Conservation (phyloP, 2,113 vertebrate species). For the Apodemus sylvaticus region DNA sequence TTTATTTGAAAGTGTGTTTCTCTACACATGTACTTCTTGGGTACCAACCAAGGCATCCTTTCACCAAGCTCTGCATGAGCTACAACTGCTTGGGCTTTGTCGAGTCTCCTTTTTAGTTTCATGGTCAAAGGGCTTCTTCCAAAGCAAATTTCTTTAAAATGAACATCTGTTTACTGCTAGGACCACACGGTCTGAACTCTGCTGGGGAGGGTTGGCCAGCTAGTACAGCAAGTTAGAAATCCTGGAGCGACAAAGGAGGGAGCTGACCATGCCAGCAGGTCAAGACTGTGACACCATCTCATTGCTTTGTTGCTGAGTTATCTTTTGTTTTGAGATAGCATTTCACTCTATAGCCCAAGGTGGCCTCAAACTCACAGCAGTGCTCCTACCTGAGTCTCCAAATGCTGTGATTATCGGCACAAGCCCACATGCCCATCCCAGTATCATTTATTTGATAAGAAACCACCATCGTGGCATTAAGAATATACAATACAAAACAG, state of each 20-base stretch:
- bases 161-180: neutral
- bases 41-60: neutral
- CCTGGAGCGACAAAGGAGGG: neutral
- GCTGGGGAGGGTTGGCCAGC: neutral
- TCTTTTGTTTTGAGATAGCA: neutral
- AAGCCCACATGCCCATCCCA: neutral
- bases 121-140: neutral
- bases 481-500: neutral
- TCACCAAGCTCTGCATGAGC: neutral
- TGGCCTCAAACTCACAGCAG: neutral
- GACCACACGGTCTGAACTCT: neutral
- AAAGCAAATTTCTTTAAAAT: conserved; percentile 41
- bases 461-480: neutral
- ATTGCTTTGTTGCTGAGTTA: neutral
- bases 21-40: neutral
- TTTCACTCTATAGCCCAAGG: neutral
- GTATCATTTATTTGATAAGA: neutral
- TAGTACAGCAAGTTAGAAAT: neutral
- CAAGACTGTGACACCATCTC: neutral
- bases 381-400: neutral
- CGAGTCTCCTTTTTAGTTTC: neutral
- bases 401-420: neutral
- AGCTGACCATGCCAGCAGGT: neutral
- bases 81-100: neutral
- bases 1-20: conserved; percentile 8